A percentile compares a stretch with the other conserved stretches of the same genome.
These are phyloP conservation scores for Thalassophryne amazonica DNA, from an alignment of 2,797 vertebrate species.

Conservation along the genomic window DNA sequence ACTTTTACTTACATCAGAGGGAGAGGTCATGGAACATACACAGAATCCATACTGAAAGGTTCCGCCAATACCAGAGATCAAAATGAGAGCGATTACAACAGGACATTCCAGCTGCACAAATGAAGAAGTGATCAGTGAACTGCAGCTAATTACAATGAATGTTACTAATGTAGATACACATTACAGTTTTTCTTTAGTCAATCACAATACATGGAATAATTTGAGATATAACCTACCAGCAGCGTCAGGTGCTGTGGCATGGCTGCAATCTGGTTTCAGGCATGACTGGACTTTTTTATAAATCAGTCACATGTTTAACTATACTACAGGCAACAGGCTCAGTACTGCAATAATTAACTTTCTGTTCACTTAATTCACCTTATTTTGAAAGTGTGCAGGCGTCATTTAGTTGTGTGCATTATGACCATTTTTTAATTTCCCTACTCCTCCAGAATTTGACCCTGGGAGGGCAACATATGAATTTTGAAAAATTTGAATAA, in stretches of 20 bases:
- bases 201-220: not conserved
- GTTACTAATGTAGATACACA: too few relatives aligned
- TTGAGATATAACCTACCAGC: conserved; percentile 54
- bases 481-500: too few relatives aligned
- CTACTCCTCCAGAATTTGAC: too few relatives aligned
- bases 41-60: conserved; percentile 80
- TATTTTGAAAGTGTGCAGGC: not conserved
- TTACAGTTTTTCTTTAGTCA: too few relatives aligned
- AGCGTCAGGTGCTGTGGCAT: conserved; percentile 51
- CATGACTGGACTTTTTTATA: not conserved
- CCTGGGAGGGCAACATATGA: too few relatives aligned
- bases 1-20: conserved; percentile 74
- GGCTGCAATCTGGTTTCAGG: not conserved
- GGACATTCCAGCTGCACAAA: conserved; percentile 69
- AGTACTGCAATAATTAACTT: conserved; percentile 57
- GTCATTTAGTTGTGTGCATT: too few relatives aligned
- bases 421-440: too few relatives aligned
- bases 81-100: conserved; percentile 67
- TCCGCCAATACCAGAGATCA: conserved; percentile 80
- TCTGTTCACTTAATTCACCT: not conserved
- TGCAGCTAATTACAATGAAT: too few relatives aligned
- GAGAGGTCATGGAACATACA: conserved; percentile 79
- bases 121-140: not conserved
- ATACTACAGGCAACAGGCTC: conserved; percentile 18
- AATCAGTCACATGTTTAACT: conserved; percentile 21